phyloP scores from a whole-genome alignment of 2,888 invertebrate genomes.

The Hyppa rectilinea region DNA sequence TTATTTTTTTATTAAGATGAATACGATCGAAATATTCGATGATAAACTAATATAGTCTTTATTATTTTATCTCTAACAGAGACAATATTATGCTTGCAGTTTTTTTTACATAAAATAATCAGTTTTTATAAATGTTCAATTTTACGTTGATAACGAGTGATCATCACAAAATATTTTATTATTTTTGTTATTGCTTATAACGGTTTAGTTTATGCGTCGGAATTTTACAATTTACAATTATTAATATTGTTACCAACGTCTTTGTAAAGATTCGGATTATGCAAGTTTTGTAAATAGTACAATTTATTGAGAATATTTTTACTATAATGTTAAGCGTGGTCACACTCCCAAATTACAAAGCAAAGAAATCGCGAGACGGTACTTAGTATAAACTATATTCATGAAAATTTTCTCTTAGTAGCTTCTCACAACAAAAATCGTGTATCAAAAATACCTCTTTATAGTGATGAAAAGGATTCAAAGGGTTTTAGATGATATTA shows the following conservation, averaged over 20 bases:
- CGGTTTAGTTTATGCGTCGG: conserved; percentile 77
- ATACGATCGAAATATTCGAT: conserved; percentile 54
- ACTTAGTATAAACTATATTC: conserved; percentile 77
- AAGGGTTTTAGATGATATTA: conserved; percentile 88
- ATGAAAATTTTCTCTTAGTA: conserved; percentile 72
- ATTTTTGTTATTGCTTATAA: conserved; percentile 79
- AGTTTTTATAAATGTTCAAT: conserved; percentile 60
- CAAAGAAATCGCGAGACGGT: conserved; percentile 66
- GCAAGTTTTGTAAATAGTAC: conserved; percentile 85
- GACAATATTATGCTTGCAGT: conserved; percentile 65
- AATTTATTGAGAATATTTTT: conserved; percentile 78
- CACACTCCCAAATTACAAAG: conserved; percentile 37
- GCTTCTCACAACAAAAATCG: conserved; percentile 79
- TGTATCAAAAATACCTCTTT: conserved; percentile 89
- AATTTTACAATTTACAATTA: conserved; percentile 73
- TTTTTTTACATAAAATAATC: conserved; percentile 58
- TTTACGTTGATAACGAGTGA: conserved; percentile 62
- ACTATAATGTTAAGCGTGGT: conserved; percentile 52
- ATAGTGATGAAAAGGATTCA: conserved; percentile 88
- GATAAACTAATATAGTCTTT: conserved; percentile 65
- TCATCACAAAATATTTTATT: conserved; percentile 77
- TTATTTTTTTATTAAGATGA: conserved; percentile 70
- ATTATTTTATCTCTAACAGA: conserved; percentile 61
- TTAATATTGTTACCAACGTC: conserved; percentile 83
- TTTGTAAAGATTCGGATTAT: conserved; percentile 75